Conservation (phyloP, 2,113 vertebrate species). For the Lophius piscatorius region DNA sequence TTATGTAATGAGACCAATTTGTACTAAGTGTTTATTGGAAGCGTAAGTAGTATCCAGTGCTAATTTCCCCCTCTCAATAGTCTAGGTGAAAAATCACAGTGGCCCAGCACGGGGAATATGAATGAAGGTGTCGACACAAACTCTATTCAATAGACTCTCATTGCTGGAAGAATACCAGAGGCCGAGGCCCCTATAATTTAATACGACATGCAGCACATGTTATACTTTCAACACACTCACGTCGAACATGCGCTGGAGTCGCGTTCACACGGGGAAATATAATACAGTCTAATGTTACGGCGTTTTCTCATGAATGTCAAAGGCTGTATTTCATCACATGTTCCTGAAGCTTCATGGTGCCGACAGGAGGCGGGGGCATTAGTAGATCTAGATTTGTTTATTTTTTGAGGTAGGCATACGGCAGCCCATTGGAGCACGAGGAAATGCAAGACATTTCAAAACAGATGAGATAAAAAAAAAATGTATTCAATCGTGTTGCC, state of each 20-base stretch:
- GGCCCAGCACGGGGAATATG: constrained; percentile 29
- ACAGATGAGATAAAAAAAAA: too few relatives aligned
- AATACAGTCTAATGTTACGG: background rate
- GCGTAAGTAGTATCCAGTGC: constrained; percentile 43
- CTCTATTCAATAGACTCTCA: background rate
- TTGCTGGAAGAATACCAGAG: constrained; percentile 18
- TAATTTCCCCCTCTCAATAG: constrained; percentile 53
- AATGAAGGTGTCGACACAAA: constrained; percentile 29
- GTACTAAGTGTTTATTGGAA: constrained; percentile 59
- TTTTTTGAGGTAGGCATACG: too few relatives aligned
- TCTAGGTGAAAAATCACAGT: constrained; percentile 25
- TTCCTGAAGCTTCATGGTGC: too few relatives aligned
- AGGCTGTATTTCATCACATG: background rate
- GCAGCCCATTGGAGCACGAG: too few relatives aligned
- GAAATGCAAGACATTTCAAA: too few relatives aligned
- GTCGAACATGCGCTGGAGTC: too few relatives aligned
- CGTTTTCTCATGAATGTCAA: background rate
- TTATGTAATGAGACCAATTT: constrained; percentile 60
- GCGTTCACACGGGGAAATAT: background rate
- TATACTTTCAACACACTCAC: constrained; percentile 8
- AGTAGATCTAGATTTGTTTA: too few relatives aligned
- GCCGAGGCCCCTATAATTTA: constrained; percentile 4
- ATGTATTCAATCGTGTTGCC: too few relatives aligned
- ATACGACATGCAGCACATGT: constrained; percentile 5
- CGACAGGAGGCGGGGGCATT: too few relatives aligned